Conservation (phyloP, 2,113 vertebrate genomes). For the Clinocottus analis region DNA sequence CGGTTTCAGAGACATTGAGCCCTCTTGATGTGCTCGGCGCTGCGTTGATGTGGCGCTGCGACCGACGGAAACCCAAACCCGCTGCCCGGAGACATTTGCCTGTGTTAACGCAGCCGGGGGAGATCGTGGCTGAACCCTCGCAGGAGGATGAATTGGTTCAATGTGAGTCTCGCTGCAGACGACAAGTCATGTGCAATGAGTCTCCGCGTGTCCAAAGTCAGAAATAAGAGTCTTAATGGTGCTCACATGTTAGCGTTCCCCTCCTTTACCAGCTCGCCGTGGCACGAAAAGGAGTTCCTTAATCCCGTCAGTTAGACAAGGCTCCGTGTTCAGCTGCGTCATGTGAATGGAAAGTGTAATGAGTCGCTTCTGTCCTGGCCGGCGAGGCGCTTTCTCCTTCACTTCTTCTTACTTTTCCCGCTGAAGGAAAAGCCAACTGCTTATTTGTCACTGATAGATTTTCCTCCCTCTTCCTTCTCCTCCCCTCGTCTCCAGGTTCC, state of each 20-base stretch:
- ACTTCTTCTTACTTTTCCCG: neutral
- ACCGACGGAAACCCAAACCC: conserved; percentile 44
- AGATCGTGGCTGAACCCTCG: conserved; percentile 6
- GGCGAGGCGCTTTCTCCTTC: neutral
- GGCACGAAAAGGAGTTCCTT: conserved; percentile 7
- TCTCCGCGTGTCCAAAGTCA: neutral
- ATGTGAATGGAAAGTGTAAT: conserved; percentile 28
- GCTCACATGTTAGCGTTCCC: conserved; percentile 19
- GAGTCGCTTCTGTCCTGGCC: conserved; percentile 11
- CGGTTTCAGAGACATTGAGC: conserved; percentile 64
- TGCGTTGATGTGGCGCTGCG: conserved; percentile 52
- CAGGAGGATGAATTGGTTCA: conserved; percentile 34
- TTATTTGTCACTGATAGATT: neutral
- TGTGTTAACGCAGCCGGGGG: conserved; percentile 42
- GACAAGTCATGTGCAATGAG: conserved; percentile 47
- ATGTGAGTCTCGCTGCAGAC: conserved; percentile 44
- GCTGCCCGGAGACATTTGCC: conserved; percentile 25
- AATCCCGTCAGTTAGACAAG: conserved; percentile 8
- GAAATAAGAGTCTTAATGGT: conserved; percentile 3
- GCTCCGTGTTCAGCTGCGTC: conserved; percentile 1
- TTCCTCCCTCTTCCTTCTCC: neutral
- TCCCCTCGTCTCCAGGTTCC: conserved; percentile 83
- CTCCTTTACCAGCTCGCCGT: neutral
- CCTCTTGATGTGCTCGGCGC: conserved; percentile 55
- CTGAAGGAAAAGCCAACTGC: neutral